Conservation (phyloP, 2,888 invertebrate species). For the Odontomyia ornata region DNA sequence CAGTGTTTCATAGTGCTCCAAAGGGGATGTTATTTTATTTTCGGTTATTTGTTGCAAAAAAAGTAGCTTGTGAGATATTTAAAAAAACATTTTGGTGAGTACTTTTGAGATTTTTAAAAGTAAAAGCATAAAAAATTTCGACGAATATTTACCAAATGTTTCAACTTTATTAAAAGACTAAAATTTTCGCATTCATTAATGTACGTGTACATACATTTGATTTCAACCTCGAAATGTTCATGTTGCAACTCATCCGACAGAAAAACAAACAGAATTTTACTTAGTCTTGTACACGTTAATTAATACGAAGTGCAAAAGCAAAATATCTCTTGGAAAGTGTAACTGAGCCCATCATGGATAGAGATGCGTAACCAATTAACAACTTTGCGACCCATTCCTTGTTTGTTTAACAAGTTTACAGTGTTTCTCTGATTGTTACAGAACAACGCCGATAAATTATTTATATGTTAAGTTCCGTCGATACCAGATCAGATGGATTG, state of each 20-base stretch:
- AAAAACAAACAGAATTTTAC: slow-evolving; percentile 17
- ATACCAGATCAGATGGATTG: background rate
- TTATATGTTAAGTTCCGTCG: slow-evolving; percentile 1
- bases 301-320: slow-evolving; percentile 37
- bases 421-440: slow-evolving; percentile 44
- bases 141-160: too few relatives aligned
- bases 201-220: too few relatives aligned
- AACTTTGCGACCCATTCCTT: slow-evolving; percentile 43
- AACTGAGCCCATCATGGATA: slow-evolving; percentile 24
- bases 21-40: too few relatives aligned
- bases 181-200: too few relatives aligned
- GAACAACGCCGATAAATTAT: slow-evolving; percentile 42
- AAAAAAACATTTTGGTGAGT: too few relatives aligned
- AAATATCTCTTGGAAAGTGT: slow-evolving; percentile 12
- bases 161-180: too few relatives aligned
- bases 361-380: slow-evolving; percentile 44
- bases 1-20: too few relatives aligned
- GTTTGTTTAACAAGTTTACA: slow-evolving; percentile 44
- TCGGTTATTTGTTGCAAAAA: too few relatives aligned
- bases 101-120: too few relatives aligned
- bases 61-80: too few relatives aligned
- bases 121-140: too few relatives aligned
- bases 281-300: slow-evolving; percentile 32
- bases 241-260: background rate
- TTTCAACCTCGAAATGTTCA: too few relatives aligned